Evolutionary conservation across 2,113 vertebrate species (phyloP).

Genomic region (Cheirogaleus medius): DNA sequence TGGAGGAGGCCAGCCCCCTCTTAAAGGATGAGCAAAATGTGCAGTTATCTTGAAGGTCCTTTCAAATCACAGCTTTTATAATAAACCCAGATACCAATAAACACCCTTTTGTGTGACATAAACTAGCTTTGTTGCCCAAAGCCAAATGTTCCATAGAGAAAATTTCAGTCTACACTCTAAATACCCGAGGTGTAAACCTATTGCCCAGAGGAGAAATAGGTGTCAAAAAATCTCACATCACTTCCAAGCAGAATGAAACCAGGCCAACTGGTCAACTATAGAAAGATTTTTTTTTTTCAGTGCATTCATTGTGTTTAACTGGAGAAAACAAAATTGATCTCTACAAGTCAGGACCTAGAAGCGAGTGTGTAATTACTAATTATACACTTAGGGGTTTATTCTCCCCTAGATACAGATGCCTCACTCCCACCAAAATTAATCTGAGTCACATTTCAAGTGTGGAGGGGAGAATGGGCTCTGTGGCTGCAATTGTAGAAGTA

Average conservation of each 20-base stretch:
- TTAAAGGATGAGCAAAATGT: not conserved
- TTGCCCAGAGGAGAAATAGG: not conserved
- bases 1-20: not conserved
- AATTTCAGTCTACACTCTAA: not conserved
- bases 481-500: conserved; percentile 5
- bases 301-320: conserved; percentile 41
- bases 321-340: conserved; percentile 54
- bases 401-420: conserved; percentile 45
- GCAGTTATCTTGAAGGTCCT: not conserved
- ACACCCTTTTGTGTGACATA: not conserved
- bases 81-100: not conserved
- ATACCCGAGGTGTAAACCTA: not conserved
- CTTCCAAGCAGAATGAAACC: not conserved
- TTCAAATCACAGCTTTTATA: not conserved
- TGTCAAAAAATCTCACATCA: not conserved
- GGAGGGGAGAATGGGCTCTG: conserved; percentile 9
- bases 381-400: conserved; percentile 56
- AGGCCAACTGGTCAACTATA: conserved; percentile 12
- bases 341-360: conserved; percentile 49
- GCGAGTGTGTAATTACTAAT: conserved; percentile 61
- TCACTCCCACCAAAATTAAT: conserved; percentile 59
- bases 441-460: not conserved
- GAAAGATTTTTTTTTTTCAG: conserved; percentile 24
- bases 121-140: not conserved
- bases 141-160: not conserved